Base-by-base conservation (phyloP, 2,797 vertebrate species). In the Galago senegalensis region DNA sequence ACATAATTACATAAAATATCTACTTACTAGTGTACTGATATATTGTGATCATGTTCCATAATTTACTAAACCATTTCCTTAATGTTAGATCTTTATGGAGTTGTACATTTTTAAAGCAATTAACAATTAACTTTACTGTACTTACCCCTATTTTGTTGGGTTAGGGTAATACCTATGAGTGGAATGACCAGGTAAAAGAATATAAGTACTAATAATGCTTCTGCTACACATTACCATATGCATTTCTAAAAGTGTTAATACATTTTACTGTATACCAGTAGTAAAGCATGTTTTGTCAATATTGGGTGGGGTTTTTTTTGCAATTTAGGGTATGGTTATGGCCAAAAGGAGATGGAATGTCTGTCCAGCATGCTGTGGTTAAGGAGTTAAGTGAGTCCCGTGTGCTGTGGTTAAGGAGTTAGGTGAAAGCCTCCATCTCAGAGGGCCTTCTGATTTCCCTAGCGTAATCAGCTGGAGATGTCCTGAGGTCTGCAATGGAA, bases 31-130 rank as follows among this genome's bases (percentile, higher is more conserved):
- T 29, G 5, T 82, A 31, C 17, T 77, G 18, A 17, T 67, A 31
- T 67, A 81, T 85, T 31, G 43, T 88, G 3, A 96, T 93, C 58
- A 31, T 27, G 23, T 73, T 89, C n/a, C 17, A 53, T 85, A 91
- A 83, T 31, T 81, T 94, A 93, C 86, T 91, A 86, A 91, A 56
- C 63, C 72, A 16, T 93, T 91, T 94, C 31, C 37, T 69, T 91
- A 89, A 34, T 94, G 61, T 90, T 81, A 37, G 12, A 80, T 81
- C 25, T 94, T 92, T 88, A 72, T 84, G 34, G 53, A 82, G 31
- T 65, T 81, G 49, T 60, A 77, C 49, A 73, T n/a, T 69, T 93
- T 95, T 49, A 82, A 87, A 85, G 88, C 67, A 85, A 0, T 90
- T 81, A 82, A 27, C 40, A 86, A 1, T 81, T 43, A 72, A 91